phyloP scores from a whole-genome alignment of 2,888 invertebrate genomes.

The Plebejus melissa region DNA sequence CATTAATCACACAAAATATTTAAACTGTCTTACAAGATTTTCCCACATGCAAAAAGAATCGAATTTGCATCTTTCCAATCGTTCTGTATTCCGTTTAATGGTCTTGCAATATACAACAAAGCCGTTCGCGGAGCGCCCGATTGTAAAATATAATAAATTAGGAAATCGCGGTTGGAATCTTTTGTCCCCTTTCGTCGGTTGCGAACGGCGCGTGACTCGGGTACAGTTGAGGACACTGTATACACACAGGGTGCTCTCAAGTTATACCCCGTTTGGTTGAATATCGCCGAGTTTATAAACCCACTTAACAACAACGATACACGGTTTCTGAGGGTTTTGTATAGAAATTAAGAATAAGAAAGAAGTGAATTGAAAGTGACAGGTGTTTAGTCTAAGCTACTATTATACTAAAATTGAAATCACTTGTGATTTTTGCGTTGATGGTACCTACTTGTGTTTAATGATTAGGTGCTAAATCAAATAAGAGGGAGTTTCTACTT shows the following conservation, averaged over 20 bases:
- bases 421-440: too few relatives aligned
- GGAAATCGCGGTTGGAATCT: conserved; percentile 33
- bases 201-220: conserved; percentile 66
- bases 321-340: too few relatives aligned
- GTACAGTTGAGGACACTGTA: conserved; percentile 48
- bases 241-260: background rate
- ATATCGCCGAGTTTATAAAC: background rate
- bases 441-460: too few relatives aligned
- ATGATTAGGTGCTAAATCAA: background rate
- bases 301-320: too few relatives aligned
- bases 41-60: background rate
- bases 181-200: conserved; percentile 60
- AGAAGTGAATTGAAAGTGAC: too few relatives aligned
- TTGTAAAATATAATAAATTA: conserved; percentile 29
- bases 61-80: background rate
- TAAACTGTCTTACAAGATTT: background rate
- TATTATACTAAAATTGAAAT: too few relatives aligned
- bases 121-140: background rate
- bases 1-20: too few relatives aligned
- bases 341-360: too few relatives aligned
- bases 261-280: background rate
- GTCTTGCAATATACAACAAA: conserved; percentile 20
- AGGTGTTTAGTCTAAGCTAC: too few relatives aligned
- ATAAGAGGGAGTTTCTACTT: background rate
- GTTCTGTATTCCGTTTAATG: background rate